phyloP scores from a whole-genome alignment of 2,888 invertebrate species.

The Sussaba pulchella region DNA sequence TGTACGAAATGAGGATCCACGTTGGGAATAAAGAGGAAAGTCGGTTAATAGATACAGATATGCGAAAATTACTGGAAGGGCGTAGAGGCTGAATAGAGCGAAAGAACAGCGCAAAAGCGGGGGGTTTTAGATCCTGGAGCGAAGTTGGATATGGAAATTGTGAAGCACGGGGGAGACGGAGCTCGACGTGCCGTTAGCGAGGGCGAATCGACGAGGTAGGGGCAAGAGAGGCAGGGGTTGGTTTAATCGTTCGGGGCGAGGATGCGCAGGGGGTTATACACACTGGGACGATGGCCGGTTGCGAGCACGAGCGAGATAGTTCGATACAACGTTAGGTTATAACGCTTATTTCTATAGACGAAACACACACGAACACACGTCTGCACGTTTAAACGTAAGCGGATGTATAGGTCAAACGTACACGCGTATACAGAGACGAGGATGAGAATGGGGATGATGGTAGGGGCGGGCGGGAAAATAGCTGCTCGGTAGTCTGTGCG shows the following conservation, averaged over 20 bases:
- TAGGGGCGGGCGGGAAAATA: conserved; percentile 36
- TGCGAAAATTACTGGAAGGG: conserved; percentile 3
- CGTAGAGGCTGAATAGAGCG: conserved; percentile 22
- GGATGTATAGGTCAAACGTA: conserved; percentile 10
- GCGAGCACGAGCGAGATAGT: conserved; percentile 1
- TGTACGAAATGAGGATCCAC: background rate
- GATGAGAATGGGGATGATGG: background rate
- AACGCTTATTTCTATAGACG: conserved; percentile 18
- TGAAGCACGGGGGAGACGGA: conserved; percentile 29
- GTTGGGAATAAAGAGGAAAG: background rate
- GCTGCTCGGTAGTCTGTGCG: conserved; percentile 38
- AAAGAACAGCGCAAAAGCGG: conserved; percentile 34
- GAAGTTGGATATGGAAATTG: conserved; percentile 55
- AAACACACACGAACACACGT: background rate
- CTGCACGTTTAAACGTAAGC: background rate
- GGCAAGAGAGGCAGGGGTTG: background rate
- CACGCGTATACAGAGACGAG: background rate
- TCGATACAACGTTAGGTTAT: conserved; percentile 23
- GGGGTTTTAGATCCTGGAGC: conserved; percentile 37
- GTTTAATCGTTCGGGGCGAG: conserved; percentile 11
- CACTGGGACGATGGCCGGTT: background rate
- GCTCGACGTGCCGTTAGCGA: conserved; percentile 29
- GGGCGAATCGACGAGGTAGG: background rate
- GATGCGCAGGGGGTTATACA: conserved; percentile 8
- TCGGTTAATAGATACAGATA: conserved; percentile 40